These are phyloP conservation scores for Physocephala rufipes DNA, from an alignment of 2,888 invertebrate species.

Conservation along the genomic window DNA sequence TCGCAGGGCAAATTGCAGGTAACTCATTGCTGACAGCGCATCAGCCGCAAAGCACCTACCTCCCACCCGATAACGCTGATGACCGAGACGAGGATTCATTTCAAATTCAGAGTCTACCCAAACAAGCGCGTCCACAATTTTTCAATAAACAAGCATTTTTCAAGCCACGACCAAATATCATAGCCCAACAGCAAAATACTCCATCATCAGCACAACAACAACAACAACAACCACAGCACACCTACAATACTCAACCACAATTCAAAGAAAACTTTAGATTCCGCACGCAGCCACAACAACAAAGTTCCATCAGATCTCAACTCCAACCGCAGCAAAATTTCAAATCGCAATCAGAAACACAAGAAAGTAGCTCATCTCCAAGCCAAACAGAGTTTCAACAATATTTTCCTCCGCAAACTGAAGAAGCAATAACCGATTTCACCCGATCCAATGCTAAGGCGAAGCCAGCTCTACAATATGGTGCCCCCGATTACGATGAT, in stretches of 20 bases:
- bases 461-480: slow-evolving; percentile 50
- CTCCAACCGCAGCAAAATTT: slow-evolving; percentile 1
- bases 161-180: slow-evolving; percentile 37
- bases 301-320: slow-evolving; percentile 4
- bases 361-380: too few species aligned
- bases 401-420: background rate
- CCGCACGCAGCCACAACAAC: slow-evolving; percentile 4
- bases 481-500: slow-evolving; percentile 46
- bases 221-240: slow-evolving; percentile 34
- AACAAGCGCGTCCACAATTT: slow-evolving; percentile 38
- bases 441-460: background rate
- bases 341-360: too few species aligned
- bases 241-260: slow-evolving; percentile 29
- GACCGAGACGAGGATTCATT: slow-evolving; percentile 34
- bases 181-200: slow-evolving; percentile 26
- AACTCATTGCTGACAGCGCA: slow-evolving; percentile 34
- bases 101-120: slow-evolving; percentile 41
- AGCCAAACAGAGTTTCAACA: too few species aligned
- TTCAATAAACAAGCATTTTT: slow-evolving; percentile 41
- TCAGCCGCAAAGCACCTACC: slow-evolving; percentile 50
- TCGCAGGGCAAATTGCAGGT: slow-evolving; percentile 52
- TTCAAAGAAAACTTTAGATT: slow-evolving; percentile 14
- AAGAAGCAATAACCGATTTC: background rate
- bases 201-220: slow-evolving; percentile 17
- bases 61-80: slow-evolving; percentile 48